phyloP scores from a whole-genome alignment of 2,113 vertebrate genomes.

The Hoplias malabaricus region DNA sequence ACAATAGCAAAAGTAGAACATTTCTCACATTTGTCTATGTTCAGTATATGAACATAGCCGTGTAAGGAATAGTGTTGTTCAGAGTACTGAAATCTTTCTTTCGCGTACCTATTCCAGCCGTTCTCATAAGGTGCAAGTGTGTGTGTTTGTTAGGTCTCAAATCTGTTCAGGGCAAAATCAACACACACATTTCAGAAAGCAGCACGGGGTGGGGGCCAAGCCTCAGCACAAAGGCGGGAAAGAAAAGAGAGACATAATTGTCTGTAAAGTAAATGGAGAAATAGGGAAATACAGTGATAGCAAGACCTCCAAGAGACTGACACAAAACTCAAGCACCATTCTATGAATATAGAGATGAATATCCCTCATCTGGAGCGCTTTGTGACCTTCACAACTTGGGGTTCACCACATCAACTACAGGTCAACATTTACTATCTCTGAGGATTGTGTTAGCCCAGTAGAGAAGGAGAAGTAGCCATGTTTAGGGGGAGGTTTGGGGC shows the following conservation, averaged over 20 bases:
- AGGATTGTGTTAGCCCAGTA: neutral
- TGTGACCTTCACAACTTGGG: slow-evolving; percentile 3
- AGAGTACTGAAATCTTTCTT: neutral
- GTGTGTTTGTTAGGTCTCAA: neutral
- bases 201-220: no score
- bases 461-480: slow-evolving; percentile 29
- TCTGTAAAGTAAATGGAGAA: neutral
- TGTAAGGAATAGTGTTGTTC: neutral
- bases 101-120: neutral
- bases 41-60: neutral
- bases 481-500: neutral
- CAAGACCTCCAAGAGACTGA: neutral
- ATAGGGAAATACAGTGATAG: neutral
- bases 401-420: slow-evolving; percentile 34
- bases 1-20: no score
- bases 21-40: no score
- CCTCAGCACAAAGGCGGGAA: slow-evolving; percentile 7
- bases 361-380: neutral
- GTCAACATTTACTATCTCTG: slow-evolving; percentile 45
- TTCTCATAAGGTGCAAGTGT: neutral
- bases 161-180: slow-evolving; percentile 23
- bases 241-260: neutral
- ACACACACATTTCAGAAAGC: slow-evolving; percentile 3
- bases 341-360: slow-evolving; percentile 45
- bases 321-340: no score